Conservation (phyloP, 1,140 invertebrate species). For the Meloidogyne exigua region DNA sequence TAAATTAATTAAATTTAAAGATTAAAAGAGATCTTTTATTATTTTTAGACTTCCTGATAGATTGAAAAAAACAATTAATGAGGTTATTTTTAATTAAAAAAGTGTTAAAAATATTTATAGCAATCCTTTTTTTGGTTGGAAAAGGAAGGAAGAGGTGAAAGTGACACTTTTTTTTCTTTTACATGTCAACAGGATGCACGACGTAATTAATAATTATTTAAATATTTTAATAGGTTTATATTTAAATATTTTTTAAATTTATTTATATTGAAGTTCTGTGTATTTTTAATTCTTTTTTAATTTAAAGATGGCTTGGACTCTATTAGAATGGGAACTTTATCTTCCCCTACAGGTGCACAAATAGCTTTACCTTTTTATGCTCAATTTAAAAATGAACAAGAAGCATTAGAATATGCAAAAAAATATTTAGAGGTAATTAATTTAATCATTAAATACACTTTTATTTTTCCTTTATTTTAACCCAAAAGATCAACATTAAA, state of each 20-base stretch:
- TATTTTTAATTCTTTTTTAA: no score
- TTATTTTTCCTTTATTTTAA: neutral
- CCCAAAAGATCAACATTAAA: no score
- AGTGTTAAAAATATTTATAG: neutral
- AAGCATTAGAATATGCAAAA: conserved; percentile 34
- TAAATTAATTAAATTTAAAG: neutral
- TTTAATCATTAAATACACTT: neutral
- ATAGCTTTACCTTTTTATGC: conserved; percentile 37
- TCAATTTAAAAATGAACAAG: conserved; percentile 26
- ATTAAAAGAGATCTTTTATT: neutral
- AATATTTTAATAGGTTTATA: no score
- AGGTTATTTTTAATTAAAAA: neutral
- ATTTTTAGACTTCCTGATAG: conserved; percentile 14
- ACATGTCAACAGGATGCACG: conserved; percentile 3
- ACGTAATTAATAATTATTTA: neutral
- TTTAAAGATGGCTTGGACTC: conserved; percentile 11
- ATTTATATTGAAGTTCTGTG: no score
- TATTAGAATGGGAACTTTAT: conserved; percentile 7
- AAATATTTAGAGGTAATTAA: conserved; percentile 23
- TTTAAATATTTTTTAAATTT: no score
- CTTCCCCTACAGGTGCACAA: conserved; percentile 25
- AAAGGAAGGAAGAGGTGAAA: neutral
- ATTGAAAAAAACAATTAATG: neutral
- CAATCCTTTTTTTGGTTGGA: conserved; percentile 29
- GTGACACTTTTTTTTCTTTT: conserved; percentile 17